Evolutionary conservation across 2,113 vertebrate species (phyloP).

Genomic region (Colius striatus): DNA sequence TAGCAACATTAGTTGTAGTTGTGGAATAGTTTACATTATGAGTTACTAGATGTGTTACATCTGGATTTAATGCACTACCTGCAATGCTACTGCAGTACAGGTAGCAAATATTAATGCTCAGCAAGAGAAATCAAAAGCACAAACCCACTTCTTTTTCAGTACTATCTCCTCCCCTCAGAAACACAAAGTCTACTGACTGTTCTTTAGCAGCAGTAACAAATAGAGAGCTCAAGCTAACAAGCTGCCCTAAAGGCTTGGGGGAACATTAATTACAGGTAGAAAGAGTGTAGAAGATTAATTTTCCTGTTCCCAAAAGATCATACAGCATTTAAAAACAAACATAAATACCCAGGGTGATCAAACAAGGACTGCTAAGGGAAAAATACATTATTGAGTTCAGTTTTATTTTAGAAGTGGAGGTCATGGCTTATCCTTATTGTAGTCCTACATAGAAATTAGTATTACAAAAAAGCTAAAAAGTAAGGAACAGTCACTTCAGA

Average conservation of each 20-base stretch:
- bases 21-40: neutral
- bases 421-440: neutral
- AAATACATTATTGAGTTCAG: neutral
- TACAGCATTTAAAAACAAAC: neutral
- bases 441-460: neutral
- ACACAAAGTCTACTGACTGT: neutral
- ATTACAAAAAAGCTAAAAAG: neutral
- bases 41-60: neutral
- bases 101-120: neutral
- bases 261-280: neutral
- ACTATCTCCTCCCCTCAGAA: neutral
- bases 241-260: neutral
- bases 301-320: neutral
- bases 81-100: neutral
- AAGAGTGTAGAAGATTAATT: neutral
- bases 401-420: neutral
- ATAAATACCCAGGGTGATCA: neutral
- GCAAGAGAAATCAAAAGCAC: neutral
- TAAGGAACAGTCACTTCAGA: neutral
- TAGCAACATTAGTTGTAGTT: neutral
- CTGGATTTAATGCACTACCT: constrained; percentile 7
- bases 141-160: neutral
- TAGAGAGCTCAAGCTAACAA: neutral
- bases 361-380: neutral
- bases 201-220: neutral